Conservation (phyloP, 2,888 invertebrate species). For the Coelopa pilipes region DNA sequence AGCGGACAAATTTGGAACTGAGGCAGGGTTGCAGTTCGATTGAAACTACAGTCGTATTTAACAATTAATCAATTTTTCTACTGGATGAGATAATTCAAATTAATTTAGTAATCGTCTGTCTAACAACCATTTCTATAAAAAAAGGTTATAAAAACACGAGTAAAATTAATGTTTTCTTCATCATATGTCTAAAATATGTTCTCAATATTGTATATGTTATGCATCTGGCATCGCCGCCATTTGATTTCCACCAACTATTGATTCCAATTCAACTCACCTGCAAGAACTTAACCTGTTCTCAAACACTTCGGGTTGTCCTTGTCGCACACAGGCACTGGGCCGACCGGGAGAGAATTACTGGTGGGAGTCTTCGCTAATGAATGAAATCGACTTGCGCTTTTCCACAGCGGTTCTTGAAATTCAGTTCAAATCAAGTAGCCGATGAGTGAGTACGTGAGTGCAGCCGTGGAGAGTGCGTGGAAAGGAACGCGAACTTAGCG, state of each 20-base stretch:
- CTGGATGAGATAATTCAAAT: too few species aligned
- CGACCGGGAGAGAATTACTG: not conserved
- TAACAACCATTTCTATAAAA: too few species aligned
- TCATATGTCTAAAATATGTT: too few species aligned
- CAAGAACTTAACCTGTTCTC: constrained; percentile 23
- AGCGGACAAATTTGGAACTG: too few species aligned
- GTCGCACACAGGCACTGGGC: not conserved
- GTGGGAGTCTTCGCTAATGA: constrained; percentile 3
- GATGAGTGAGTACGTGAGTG: not conserved
- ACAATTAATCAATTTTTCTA: too few species aligned
- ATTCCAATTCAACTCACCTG: constrained; percentile 26
- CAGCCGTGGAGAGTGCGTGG: not conserved
- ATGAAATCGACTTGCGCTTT: constrained; percentile 6
- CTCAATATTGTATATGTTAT: too few species aligned
- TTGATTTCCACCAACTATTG: not conserved
- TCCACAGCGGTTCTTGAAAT: constrained; percentile 5
- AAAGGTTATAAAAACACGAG: too few species aligned
- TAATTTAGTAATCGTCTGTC: too few species aligned
- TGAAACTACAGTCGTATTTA: too few species aligned
- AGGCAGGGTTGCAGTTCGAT: too few species aligned
- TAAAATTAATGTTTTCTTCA: too few species aligned
- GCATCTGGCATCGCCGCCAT: not conserved
- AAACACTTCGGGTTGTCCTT: not conserved
- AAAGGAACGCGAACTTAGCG: not conserved
- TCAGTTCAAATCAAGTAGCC: constrained; percentile 23